phyloP scores from a whole-genome alignment of 2,888 invertebrate genomes.

The Drosophila algonquin region DNA sequence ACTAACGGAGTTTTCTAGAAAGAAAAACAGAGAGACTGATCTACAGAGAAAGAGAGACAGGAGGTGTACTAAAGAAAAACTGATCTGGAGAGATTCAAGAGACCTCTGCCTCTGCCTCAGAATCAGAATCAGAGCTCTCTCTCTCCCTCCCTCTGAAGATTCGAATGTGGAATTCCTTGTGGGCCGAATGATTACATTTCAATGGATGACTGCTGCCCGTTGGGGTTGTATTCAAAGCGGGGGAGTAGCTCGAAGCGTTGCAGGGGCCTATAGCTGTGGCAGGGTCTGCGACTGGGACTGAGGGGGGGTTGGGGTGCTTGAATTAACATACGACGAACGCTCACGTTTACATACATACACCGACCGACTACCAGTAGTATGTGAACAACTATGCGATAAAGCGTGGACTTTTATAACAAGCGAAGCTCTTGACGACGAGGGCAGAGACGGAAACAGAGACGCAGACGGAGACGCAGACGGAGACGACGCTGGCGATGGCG shows the following conservation, averaged over 20 bases:
- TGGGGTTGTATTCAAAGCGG: background rate
- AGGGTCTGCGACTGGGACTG: background rate
- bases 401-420: slow-evolving; percentile 67
- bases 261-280: background rate
- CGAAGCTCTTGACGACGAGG: slow-evolving; percentile 11
- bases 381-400: slow-evolving; percentile 66
- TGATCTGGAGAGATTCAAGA: too few relatives aligned
- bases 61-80: background rate
- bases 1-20: background rate
- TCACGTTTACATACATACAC: too few relatives aligned
- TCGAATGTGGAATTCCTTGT: background rate
- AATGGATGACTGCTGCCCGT: background rate
- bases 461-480: slow-evolving; percentile 22
- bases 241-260: background rate
- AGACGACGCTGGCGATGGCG: slow-evolving; percentile 9
- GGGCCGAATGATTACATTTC: background rate
- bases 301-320: slow-evolving; percentile 21
- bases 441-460: slow-evolving; percentile 36
- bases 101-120: too few relatives aligned
- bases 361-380: background rate
- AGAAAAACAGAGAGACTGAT: background rate
- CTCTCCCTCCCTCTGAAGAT: background rate
- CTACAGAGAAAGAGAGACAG: too few relatives aligned
- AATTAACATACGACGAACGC: slow-evolving; percentile 66
- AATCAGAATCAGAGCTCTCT: background rate